A percentile compares a stretch with the other conserved stretches of the same genome.
Evolutionary conservation across 2,797 vertebrate genomes (phyloP).

Genomic region (Schizothorax lantsangensis): DNA sequence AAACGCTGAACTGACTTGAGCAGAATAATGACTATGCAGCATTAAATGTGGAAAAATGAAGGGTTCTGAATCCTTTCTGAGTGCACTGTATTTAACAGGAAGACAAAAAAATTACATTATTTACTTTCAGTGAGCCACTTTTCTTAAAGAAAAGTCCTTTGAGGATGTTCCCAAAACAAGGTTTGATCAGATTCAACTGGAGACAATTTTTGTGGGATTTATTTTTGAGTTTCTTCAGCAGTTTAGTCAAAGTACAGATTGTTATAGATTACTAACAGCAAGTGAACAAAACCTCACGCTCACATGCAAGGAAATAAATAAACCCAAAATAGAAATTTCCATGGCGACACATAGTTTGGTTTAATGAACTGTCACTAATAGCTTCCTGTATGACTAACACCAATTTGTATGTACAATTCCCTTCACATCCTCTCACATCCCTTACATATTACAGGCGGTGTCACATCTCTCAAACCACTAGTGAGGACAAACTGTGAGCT

Average conservation of each 20-base stretch:
- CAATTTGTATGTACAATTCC: neutral
- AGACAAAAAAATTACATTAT: neutral
- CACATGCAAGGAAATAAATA: neutral
- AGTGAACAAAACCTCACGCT: neutral
- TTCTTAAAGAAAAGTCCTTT: neutral
- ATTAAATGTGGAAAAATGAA: neutral
- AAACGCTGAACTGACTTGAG: neutral
- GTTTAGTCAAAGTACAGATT: neutral
- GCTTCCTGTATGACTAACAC: constrained; percentile 11
- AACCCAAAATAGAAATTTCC: constrained; percentile 17
- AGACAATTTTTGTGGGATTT: neutral
- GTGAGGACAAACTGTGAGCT: neutral
- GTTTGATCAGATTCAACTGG: neutral
- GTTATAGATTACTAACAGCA: constrained; percentile 3
- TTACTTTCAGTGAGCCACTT: neutral
- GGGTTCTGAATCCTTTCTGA: neutral
- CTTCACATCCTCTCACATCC: neutral
- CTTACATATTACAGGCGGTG: neutral
- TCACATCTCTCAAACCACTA: neutral
- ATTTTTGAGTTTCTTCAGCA: neutral
- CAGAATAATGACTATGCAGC: neutral
- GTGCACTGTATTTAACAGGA: neutral
- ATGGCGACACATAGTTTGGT: constrained; percentile 2
- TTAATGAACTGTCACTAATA: constrained; percentile 29
- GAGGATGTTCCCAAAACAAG: neutral